phyloP scores from a whole-genome alignment of 2,113 vertebrate species.

The Elgaria multicarinata region DNA sequence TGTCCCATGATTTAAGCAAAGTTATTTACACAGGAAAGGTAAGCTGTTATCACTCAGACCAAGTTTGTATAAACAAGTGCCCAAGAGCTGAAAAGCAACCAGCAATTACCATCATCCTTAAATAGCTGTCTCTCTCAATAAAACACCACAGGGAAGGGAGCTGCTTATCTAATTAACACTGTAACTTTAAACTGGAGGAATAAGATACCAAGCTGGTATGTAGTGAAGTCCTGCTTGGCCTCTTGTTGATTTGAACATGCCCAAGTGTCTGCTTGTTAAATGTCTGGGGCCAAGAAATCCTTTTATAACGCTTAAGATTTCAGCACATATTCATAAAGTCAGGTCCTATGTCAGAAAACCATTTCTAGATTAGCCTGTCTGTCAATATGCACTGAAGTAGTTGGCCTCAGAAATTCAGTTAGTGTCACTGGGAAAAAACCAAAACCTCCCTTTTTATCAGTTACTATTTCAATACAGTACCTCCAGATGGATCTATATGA shows the following conservation, averaged over 20 bases:
- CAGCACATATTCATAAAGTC: background rate
- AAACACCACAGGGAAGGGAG: background rate
- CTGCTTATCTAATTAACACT: conserved; percentile 7
- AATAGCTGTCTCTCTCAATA: background rate
- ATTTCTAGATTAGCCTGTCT: background rate
- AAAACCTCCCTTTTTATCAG: background rate
- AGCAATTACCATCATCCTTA: background rate
- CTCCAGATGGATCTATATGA: background rate
- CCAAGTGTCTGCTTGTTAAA: background rate
- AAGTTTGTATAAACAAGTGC: background rate
- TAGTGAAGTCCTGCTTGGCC: background rate
- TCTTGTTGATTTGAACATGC: background rate
- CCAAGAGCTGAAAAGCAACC: background rate
- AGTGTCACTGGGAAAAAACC: background rate
- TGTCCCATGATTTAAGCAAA: background rate
- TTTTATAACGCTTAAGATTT: background rate
- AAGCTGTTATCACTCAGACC: background rate
- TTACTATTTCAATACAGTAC: background rate
- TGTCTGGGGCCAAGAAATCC: background rate
- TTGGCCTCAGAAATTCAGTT: background rate
- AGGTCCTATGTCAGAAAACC: background rate
- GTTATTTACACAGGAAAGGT: background rate
- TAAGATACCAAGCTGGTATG: background rate
- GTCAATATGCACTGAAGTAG: background rate
- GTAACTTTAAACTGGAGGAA: background rate